Percentiles rank a stretch among this genome's conserved stretches.
Conservation (phyloP, 2,888 invertebrate species). For the Myathropa florea region DNA sequence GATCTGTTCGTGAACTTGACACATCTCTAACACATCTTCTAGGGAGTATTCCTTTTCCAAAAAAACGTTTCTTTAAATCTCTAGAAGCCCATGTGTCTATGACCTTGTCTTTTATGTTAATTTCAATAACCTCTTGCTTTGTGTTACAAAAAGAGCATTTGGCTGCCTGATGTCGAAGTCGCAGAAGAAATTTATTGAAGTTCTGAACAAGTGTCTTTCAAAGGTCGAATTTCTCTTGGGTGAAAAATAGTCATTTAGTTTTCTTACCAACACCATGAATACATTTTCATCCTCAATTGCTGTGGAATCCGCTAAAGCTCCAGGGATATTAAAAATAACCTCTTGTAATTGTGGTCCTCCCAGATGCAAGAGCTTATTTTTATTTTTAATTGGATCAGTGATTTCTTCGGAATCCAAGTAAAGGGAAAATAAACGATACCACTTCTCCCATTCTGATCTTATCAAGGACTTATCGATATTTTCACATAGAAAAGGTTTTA, state of each 20-base stretch:
- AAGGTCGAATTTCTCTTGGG: slow-evolving; percentile 26
- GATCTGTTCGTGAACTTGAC: slow-evolving; percentile 24
- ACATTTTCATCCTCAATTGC: slow-evolving; percentile 8
- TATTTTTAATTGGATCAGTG: slow-evolving; percentile 14
- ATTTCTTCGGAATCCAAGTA: slow-evolving; percentile 29
- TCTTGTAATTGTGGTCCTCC: slow-evolving; percentile 24
- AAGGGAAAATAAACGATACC: slow-evolving; percentile 29
- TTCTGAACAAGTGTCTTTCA: slow-evolving; percentile 26
- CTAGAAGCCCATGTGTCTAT: slow-evolving; percentile 54
- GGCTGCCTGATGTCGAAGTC: slow-evolving; percentile 64
- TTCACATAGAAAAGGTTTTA: slow-evolving; percentile 35
- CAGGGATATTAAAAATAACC: slow-evolving; percentile 30
- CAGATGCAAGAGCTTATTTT: slow-evolving; percentile 26
- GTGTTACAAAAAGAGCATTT: slow-evolving; percentile 54
- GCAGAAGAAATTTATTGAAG: slow-evolving; percentile 73
- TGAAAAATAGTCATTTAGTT: slow-evolving; percentile 27
- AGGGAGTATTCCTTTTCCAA: slow-evolving; percentile 17
- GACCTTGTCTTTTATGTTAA: slow-evolving; percentile 64
- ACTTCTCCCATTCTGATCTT: slow-evolving; percentile 23
- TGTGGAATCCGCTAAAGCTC: slow-evolving; percentile 8
- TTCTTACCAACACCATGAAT: slow-evolving; percentile 15
- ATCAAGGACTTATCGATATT: slow-evolving; percentile 31
- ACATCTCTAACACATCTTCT: slow-evolving; percentile 22
- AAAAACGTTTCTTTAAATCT: slow-evolving; percentile 20
- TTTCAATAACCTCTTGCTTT: slow-evolving; percentile 50